Conservation (phyloP, 2,113 vertebrate species). For the Lynx canadensis region DNA sequence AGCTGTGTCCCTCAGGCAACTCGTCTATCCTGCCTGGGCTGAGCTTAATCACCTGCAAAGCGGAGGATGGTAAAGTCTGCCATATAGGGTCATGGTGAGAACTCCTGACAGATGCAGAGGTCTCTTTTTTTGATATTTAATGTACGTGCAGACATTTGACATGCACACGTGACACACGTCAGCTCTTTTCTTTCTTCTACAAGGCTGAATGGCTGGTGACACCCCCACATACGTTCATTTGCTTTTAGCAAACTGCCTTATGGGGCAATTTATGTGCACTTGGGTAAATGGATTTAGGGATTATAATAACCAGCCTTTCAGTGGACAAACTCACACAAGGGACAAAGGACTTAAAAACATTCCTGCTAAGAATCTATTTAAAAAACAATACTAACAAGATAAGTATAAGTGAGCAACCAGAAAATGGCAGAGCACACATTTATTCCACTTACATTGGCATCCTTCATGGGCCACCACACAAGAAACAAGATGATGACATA, state of each 20-base stretch:
- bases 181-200: background rate
- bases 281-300: background rate
- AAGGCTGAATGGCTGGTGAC: background rate
- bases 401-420: background rate
- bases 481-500: background rate
- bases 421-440: background rate
- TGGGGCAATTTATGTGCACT: background rate
- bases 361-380: background rate
- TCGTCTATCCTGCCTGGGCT: background rate
- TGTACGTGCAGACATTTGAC: background rate
- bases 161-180: background rate
- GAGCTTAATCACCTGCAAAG: background rate
- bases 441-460: background rate
- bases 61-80: background rate
- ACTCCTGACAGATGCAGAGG: background rate
- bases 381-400: background rate
- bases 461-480: background rate
- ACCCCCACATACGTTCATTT: background rate
- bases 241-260: background rate
- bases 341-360: background rate
- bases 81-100: background rate
- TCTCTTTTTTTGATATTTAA: background rate
- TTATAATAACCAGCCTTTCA: background rate
- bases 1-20: background rate
- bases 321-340: background rate